Evolutionary conservation across 2,888 invertebrate species (phyloP), one percentile per base, ranked within the genome.

Genomic region (Pseudococcus longispinus): DNA sequence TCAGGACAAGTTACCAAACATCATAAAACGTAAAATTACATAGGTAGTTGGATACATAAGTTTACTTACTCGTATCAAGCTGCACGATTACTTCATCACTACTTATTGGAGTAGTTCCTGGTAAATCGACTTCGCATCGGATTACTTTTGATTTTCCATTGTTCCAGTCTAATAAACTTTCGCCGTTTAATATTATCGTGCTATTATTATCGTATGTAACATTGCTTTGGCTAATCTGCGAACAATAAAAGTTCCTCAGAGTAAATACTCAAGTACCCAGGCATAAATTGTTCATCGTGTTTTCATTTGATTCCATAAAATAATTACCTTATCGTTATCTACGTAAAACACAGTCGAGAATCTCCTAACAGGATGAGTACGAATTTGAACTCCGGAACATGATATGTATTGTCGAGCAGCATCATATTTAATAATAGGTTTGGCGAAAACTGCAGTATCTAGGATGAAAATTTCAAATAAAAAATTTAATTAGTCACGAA

Each of bases 91-190:
- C n/a, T 42, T 77, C 77, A 77, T 77, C 42, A 20, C 77, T 77
- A 9, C 77, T 77, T n/a, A 15, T 77, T 8, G 77, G 77, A 77
- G 77, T 77, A 20, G 42, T 77, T 42, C 42, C 42, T 77, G 77
- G 77, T 77, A 77, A 42, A 77, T 77, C 32, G 9, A 77, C 77
- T 77, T 77, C 77, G 23, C 77, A 77, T 9, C 18, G 37, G 20
- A 77, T 77, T 4, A 42, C 42, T 77, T 42, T 77, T 29, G 77
- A 77, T 77, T 77, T 32, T 77, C 20, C 42, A 42, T 77, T 77
- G 77, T 77, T 77, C 77, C 77, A 77, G 77, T 77, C 77, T 77
- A 42, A 77, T 77, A 77, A 77, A 77, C 20, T 26, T 42, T 1
- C 0, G 20, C 8, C 42, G n/a, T 77, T 20, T 77, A 77, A 77